Evolutionary conservation across 2,797 vertebrate species (phyloP).

Genomic region (Otus scops): DNA sequence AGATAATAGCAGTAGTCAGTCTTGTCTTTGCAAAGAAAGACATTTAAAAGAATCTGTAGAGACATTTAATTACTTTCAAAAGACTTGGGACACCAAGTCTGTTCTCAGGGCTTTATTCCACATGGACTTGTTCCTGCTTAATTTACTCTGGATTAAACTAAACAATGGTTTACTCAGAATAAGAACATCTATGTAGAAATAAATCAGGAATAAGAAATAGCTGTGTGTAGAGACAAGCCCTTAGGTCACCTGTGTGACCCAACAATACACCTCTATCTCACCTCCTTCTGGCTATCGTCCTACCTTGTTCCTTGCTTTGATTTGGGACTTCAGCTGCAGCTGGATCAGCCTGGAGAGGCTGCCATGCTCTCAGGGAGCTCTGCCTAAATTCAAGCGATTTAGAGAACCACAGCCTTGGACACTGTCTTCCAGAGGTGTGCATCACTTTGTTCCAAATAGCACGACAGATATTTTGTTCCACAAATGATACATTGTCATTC

Average conservation of each 20-base stretch:
- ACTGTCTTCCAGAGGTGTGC: neutral
- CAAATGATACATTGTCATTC: neutral
- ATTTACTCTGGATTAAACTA: neutral
- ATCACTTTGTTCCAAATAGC: neutral
- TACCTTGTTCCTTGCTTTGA: neutral
- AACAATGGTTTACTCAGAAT: neutral
- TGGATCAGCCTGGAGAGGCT: neutral
- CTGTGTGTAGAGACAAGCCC: neutral
- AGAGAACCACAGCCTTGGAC: neutral
- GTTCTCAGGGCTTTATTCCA: constrained; percentile 3
- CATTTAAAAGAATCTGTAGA: neutral
- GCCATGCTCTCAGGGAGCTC: neutral
- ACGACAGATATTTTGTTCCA: neutral
- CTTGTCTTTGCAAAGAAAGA: neutral
- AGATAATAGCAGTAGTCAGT: neutral
- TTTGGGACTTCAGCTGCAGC: neutral
- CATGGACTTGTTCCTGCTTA: neutral
- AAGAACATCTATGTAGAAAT: neutral
- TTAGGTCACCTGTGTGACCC: neutral
- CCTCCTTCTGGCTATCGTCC: neutral
- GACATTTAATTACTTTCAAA: constrained; percentile 3
- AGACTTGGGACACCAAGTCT: neutral
- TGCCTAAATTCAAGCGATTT: neutral
- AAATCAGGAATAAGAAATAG: neutral
- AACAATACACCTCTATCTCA: neutral